Percentiles rank a stretch among this genome's conserved stretches.
phyloP scores from a whole-genome alignment of 2,888 invertebrate genomes.

The Pristionchus mayeri region DNA sequence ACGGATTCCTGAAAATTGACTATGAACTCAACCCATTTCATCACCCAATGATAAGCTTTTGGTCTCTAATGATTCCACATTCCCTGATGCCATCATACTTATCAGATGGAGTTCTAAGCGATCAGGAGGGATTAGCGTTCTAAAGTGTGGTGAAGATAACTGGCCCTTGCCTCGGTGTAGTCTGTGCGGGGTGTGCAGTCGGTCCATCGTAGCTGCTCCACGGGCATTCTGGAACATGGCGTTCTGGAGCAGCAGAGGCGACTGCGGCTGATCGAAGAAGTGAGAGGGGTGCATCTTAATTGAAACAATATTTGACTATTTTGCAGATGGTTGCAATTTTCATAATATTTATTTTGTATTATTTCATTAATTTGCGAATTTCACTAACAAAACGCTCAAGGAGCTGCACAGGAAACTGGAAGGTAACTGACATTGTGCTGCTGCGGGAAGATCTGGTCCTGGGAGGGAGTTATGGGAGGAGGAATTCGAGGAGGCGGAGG shows the following conservation, averaged over 20 bases:
- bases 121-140: not conserved
- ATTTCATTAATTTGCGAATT: too few species aligned
- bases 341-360: too few species aligned
- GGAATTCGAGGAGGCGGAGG: constrained; percentile 72
- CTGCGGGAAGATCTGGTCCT: constrained; percentile 45
- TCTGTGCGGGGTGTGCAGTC: constrained; percentile 48
- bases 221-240: constrained; percentile 59
- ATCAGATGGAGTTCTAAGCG: not conserved
- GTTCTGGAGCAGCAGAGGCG: constrained; percentile 61
- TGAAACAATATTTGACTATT: too few species aligned
- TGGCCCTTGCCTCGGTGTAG: constrained; percentile 41
- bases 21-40: not conserved
- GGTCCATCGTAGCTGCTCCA: constrained; percentile 13
- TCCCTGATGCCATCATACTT: not conserved
- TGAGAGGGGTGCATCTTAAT: not conserved
- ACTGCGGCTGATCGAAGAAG: constrained; percentile 43
- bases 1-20: constrained; percentile 14
- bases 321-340: too few species aligned
- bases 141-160: not conserved
- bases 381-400: too few species aligned
- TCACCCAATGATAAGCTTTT: not conserved
- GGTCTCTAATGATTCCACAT: not conserved
- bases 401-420: too few species aligned
- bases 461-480: constrained; percentile 65
- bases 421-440: not conserved